phyloP scores from a whole-genome alignment of 2,797 vertebrate genomes.

The Cyprinodon diabolis region DNA sequence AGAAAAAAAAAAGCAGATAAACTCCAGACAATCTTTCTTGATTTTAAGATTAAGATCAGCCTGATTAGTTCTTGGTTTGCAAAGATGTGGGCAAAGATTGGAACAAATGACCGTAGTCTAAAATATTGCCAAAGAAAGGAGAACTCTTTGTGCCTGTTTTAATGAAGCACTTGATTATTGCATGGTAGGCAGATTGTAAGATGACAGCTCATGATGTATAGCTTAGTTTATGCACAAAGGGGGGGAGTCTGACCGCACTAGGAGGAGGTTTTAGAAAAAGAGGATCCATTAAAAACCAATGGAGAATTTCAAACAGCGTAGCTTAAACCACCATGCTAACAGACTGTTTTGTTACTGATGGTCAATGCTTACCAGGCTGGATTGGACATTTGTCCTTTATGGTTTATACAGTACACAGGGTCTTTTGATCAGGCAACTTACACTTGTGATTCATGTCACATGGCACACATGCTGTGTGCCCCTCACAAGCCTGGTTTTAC shows the following conservation, averaged over 20 bases:
- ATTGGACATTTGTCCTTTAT: conserved; percentile 54
- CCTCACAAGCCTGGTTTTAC: conserved; percentile 46
- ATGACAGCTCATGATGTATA: conserved; percentile 20
- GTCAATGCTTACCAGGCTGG: conserved; percentile 33
- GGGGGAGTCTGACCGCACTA: conserved; percentile 3
- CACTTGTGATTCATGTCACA: conserved; percentile 73
- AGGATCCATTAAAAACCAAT: conserved; percentile 11
- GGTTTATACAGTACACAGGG: conserved; percentile 25
- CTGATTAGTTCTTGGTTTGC: not conserved
- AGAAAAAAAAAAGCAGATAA: not conserved
- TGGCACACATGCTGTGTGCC: conserved; percentile 41
- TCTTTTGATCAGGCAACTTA: conserved; percentile 38
- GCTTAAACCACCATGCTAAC: conserved; percentile 12
- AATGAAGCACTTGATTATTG: conserved; percentile 16
- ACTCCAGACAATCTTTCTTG: not conserved
- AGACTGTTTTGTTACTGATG: conserved; percentile 29
- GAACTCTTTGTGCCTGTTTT: conserved; percentile 8
- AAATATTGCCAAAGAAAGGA: not conserved
- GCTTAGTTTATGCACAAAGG: conserved; percentile 10
- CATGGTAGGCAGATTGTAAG: conserved; percentile 13
- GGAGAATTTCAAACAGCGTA: conserved; percentile 23
- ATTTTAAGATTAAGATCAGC: not conserved
- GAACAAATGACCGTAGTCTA: not conserved
- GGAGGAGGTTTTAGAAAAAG: not conserved
- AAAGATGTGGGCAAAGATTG: not conserved